Base-by-base conservation (phyloP, 2,888 invertebrate species). In the Synergus gifuensis region DNA sequence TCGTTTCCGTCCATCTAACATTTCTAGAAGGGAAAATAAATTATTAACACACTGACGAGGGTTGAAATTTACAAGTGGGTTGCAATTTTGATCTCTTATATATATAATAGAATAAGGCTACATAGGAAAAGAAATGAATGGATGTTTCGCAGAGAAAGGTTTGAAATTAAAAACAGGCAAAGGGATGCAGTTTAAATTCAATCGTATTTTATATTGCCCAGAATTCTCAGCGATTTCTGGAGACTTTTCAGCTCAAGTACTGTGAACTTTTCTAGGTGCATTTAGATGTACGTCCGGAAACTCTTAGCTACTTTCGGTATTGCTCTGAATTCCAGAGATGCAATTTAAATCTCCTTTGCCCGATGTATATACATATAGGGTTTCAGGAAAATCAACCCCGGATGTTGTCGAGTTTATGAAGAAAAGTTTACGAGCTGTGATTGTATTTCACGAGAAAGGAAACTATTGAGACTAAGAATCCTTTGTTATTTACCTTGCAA, bases 1-100 rank as follows among this genome's bases (percentile, higher is more conserved):
- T 28, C 28, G 28, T 82, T 82, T 79, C 66, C 77, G 58, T 77
- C 80, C 78, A 69, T 46, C 69, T 28, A 66, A 77, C 66, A 79
- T 77, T 81, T 82, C 78, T 78, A 67, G 63, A 66, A 82, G 66
- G 46, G 14, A 22, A 28, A 69, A 49, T 22, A 46, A 69, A 16
- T 69, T 49, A 69, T 69, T 49, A 49, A 69, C 46, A 44, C 16
- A 16, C 1, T 9, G 16, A 0, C 7, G 18, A 69, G 28, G n/a
- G 49, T 49, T 11, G 28, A 16, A n/a, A 16, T 69, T 69, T 14
- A 28, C 49, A 69, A 49, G 44, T n/a, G n/a, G 40, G 28, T 69
- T 69, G 28, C 9, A 69, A 69, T 28, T 54, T 66, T 28, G 28
- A 62, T 28, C 62, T 62, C 62, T 28, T 12, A 62, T n/a, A n/a